Evolutionary conservation across 64 coral and sea anemone species (phyloP), one percentile per base, ranked within the genome.

Genomic region (Acropora tenuis): DNA sequence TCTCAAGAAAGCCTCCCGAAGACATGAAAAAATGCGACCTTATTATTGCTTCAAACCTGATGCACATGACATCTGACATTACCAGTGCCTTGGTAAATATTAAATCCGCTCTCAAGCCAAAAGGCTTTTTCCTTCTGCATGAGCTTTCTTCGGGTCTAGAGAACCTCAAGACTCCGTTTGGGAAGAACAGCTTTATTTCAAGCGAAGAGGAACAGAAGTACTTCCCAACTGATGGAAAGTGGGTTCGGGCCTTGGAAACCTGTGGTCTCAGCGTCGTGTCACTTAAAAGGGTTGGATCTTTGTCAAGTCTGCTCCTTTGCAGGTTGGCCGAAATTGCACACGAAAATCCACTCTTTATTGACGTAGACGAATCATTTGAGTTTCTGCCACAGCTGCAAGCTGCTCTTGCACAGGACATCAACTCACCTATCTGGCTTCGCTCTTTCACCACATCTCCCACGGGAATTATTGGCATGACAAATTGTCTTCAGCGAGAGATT

Each of bases 401-500:
- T 8, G 67, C 76, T 6, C 15, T 96, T 40, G 82, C 91, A 8
- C 76, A 78, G 13, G 65, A 67, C 11, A 74, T 89, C 55, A 88
- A 91, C 58, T 92, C 94, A 13, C 50, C 90, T 18, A 79, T 96
- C 47, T 96, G 90, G 94, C 45, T 96, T 72, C 73, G 80, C 8
- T 80, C 73, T n/a, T 87, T 80, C 11, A 73, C 55, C 2, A 1
- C 49, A 2, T 78, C 68, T 17, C 78, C 90, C 55, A 89, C 94
- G 3, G 94, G 94, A 78, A 80, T 96, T 59, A 59, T 96, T 47
- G 94, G 94, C 19, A 96, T 96, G 94, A 92, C 90, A 58, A 96
- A 96, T 86, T 96, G 94, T 48, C 67, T 96, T 60, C 87, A 90
- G 74, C 90, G 88, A 20, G 94, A 96, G 69, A 80, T 88, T 43